Base-by-base conservation (phyloP, 2,888 invertebrate genomes). In the Cryptus viduatorius region DNA sequence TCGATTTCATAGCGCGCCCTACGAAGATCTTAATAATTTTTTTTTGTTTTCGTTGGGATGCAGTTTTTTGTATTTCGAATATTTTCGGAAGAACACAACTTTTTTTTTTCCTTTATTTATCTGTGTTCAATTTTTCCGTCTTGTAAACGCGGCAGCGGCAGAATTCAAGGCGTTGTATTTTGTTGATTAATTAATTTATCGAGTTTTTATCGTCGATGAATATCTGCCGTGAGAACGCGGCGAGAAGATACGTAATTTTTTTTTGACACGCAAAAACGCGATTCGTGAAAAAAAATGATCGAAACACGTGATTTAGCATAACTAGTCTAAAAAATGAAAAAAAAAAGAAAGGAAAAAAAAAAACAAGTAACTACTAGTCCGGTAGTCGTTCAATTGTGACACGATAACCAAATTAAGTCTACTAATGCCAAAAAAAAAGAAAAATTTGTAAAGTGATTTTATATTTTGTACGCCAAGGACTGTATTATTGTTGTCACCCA, bases 231-330 rank as follows among this genome's bases (percentile, higher is more conserved):
- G 31, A 12, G 16, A 61, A 44, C 46, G 59, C 44, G 37, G 16
- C n/a, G 48, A 8, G 4, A 1, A 37, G 7, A 8, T 14, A 16
- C 29, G 31, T 37, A 31, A 69, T 68, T 67, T 12, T 24, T 61
- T 37, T 37, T 37, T 37, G 37, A 37, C 37, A 42, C 61, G 69
- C 31, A 31, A 19, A 59, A 56, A 53, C 53, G 53, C 64, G 75
- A 69, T 48, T 31, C 42, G n/a, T 68, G 64, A 86, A 71, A 75
- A 79, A 46, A 76, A 44, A 78, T 83, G 50, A 78, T 85, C 85
- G 61, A 77, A 37, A 87, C 86, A 88, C 89, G 89, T 90, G 87
- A 90, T 90, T 90, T 89, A 90, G 86, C 81, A 88, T 91, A 91
- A 88, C 89, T 90, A 90, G 90, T 90, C 89, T 88, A 87, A 85